Evolutionary conservation across 2,797 vertebrate genomes (phyloP).

Genomic region (Choloepus didactylus): DNA sequence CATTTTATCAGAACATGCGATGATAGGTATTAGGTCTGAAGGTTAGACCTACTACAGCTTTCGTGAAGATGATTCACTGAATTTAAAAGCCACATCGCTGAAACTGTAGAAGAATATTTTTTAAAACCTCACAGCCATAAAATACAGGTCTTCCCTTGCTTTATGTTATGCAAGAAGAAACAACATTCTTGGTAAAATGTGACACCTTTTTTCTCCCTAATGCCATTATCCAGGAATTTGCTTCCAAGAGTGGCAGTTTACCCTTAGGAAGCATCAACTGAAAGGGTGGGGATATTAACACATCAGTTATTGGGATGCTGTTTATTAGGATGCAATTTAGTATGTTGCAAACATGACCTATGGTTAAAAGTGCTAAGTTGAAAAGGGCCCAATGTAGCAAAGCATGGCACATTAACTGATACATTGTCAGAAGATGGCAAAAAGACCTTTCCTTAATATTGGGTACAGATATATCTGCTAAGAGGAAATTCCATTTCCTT

Average conservation of each 20-base stretch:
- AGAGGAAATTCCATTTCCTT: slow-evolving; percentile 63
- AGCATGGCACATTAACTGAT: slow-evolving; percentile 72
- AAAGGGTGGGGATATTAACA: neutral
- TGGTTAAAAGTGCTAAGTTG: neutral
- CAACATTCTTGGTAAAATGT: slow-evolving; percentile 20
- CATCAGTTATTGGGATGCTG: neutral
- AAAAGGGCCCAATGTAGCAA: slow-evolving; percentile 62
- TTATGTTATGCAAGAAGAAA: slow-evolving; percentile 56
- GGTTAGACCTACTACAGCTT: neutral
- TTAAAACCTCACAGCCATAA: neutral
- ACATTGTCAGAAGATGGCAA: neutral
- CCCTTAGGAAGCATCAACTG: neutral
- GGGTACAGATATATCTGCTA: slow-evolving; percentile 36
- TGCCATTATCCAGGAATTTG: slow-evolving; percentile 18
- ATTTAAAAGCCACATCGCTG: slow-evolving; percentile 48
- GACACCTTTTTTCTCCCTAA: neutral
- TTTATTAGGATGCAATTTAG: neutral
- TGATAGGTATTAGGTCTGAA: neutral
- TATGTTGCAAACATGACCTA: neutral
- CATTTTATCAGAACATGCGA: neutral
- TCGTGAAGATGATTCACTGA: slow-evolving; percentile 27
- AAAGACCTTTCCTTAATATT: slow-evolving; percentile 35
- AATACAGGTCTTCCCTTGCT: neutral
- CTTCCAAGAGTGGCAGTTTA: slow-evolving; percentile 42
- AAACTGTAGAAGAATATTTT: slow-evolving; percentile 21